phyloP scores from a whole-genome alignment of 1,140 invertebrate species.

The Cydia amplana region DNA sequence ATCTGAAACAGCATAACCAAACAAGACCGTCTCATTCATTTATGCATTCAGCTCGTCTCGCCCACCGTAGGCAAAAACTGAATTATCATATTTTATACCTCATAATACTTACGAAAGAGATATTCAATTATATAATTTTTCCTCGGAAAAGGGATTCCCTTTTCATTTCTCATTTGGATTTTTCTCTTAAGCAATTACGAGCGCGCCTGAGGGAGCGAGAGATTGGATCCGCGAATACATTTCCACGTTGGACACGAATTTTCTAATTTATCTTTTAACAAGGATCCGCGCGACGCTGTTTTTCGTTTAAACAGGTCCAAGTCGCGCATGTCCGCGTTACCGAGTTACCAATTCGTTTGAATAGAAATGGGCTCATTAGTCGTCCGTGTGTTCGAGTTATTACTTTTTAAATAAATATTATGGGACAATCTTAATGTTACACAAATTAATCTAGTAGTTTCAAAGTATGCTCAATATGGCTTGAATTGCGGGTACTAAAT shows the following conservation, averaged over 20 bases:
- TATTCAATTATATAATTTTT: conserved; percentile 80
- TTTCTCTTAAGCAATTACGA: conserved; percentile 79
- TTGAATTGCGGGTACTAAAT: too few relatives aligned
- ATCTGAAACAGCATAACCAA: conserved; percentile 22
- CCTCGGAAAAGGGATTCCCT: conserved; percentile 76
- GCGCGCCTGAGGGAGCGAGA: conserved; percentile 62
- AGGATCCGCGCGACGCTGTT: conserved; percentile 67
- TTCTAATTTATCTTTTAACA: conserved; percentile 74
- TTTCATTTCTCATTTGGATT: conserved; percentile 80
- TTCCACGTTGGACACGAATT: conserved; percentile 53
- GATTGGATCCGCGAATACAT: conserved; percentile 68
- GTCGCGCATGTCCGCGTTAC: conserved; percentile 71
- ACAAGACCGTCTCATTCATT: conserved; percentile 32
- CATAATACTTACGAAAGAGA: conserved; percentile 78
- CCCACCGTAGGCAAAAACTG: conserved; percentile 70
- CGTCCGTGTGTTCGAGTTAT: conserved; percentile 52
- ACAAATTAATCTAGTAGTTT: neutral
- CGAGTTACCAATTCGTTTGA: conserved; percentile 70
- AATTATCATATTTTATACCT: conserved; percentile 80
- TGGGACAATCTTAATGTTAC: too few relatives aligned
- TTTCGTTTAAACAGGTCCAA: conserved; percentile 74
- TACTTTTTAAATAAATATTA: conserved; percentile 42
- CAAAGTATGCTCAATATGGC: neutral
- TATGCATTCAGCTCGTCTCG: conserved; percentile 41
- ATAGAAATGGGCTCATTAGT: conserved; percentile 76